Conservation (phyloP, 1,140 invertebrate genomes). For the Lordiphosa clarofinis region DNA sequence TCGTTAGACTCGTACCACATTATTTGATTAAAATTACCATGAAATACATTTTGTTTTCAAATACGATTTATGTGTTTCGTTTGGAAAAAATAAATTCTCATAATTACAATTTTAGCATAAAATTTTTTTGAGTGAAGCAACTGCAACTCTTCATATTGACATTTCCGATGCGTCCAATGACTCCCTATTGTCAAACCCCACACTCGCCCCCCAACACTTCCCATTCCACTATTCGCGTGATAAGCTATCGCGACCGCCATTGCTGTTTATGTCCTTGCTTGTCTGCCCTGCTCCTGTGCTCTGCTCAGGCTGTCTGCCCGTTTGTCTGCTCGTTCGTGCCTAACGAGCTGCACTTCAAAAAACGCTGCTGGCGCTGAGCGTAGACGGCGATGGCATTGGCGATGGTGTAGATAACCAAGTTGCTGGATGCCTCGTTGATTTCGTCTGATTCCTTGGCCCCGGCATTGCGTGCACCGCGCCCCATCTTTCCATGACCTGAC, state of each 20-base stretch:
- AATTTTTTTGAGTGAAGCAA: slow-evolving; percentile 25
- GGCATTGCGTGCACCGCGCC: slow-evolving; percentile 14
- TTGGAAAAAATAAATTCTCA: too few species aligned
- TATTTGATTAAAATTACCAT: too few species aligned
- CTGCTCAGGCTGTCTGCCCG: slow-evolving; percentile 29
- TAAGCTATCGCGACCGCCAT: slow-evolving; percentile 21
- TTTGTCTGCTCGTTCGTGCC: slow-evolving; percentile 70
- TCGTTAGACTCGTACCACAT: too few species aligned
- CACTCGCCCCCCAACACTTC: too few species aligned
- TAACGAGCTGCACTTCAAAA: slow-evolving; percentile 70
- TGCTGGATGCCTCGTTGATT: slow-evolving; percentile 70
- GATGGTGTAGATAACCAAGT: slow-evolving; percentile 66
- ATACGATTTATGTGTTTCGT: too few species aligned
- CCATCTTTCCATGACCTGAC: not conserved
- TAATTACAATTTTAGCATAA: slow-evolving; percentile 8
- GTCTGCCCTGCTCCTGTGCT: slow-evolving; percentile 3
- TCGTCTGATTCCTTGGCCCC: slow-evolving; percentile 52
- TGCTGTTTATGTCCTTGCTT: slow-evolving; percentile 66
- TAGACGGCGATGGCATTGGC: slow-evolving; percentile 18
- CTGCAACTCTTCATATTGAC: slow-evolving; percentile 61
- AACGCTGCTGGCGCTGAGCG: slow-evolving; percentile 39
- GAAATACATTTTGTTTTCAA: too few species aligned
- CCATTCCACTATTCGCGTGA: slow-evolving; percentile 2
- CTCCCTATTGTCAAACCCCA: not conserved
- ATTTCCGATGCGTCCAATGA: slow-evolving; percentile 44